Evolutionary conservation across 2,113 vertebrate species (phyloP).

Genomic region (Vidua chalybeata): DNA sequence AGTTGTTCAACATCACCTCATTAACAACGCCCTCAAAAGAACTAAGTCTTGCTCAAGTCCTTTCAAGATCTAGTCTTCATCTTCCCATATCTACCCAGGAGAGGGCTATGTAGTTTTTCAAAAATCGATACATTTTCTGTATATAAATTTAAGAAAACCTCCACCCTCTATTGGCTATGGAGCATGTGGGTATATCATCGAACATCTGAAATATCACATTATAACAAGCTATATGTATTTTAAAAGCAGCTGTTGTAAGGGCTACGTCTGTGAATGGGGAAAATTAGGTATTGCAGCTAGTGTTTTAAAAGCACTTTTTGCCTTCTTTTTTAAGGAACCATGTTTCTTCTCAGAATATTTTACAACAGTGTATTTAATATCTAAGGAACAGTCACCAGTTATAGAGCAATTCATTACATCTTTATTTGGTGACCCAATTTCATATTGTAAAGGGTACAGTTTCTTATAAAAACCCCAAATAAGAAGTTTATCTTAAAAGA

Average conservation of each 20-base stretch:
- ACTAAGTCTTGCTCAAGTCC: not conserved
- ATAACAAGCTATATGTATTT: not conserved
- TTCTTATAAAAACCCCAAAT: not conserved
- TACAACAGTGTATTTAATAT: not conserved
- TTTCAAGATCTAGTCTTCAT: not conserved
- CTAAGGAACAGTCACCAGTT: not conserved
- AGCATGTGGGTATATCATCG: not conserved
- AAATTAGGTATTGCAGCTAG: not conserved
- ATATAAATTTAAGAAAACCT: fast-evolving
- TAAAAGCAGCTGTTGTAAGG: not conserved
- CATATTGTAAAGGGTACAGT: not conserved
- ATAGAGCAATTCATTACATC: not conserved
- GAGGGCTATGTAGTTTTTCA: not conserved
- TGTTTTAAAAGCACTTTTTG: not conserved
- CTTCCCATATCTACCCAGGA: not conserved
- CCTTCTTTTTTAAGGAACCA: not conserved
- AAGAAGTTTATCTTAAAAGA: not conserved
- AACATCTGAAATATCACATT: not conserved
- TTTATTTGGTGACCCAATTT: not conserved
- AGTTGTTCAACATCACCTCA: not conserved
- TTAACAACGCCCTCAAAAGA: not conserved
- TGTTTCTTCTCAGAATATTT: not conserved
- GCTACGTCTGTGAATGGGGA: not conserved
- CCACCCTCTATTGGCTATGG: not conserved
- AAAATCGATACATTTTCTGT: not conserved